Base-by-base conservation (phyloP, 2,113 vertebrate species). In the Mus spicilegus region DNA sequence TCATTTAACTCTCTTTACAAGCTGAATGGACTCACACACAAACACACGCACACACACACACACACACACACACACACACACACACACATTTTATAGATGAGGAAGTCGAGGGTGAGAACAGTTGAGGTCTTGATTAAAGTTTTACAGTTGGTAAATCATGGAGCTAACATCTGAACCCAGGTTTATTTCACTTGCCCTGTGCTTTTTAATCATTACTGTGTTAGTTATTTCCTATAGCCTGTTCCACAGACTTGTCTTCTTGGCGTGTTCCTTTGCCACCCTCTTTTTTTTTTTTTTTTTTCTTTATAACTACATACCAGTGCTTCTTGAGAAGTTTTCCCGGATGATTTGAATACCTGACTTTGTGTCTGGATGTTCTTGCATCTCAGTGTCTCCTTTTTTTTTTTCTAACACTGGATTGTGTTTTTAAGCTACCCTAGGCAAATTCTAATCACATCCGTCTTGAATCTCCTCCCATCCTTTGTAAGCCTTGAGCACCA, bases 91-190 rank as follows among this genome's bases (percentile, higher is more conserved):
- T 88, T 84, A 93, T n/a, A 73, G 70, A 93, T 19, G 36, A 92
- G 86, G 39, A 94, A 95, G n/a, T 54, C 17, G 70, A 95, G 91
- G 77, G 17, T 75, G 24, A 28, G 61, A 46, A 90, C 33, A n/a
- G 17, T 67, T 30, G 81, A 67, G 39, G 61, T 13, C 54, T 56
- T 49, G 49, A 87, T 76, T 73, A 11, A 69, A 39, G 36, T 87
- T 73, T 84, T 61, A 77, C 7, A 82, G 49, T 65, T 81, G 70
- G 70, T 75, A 72, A 92, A 90, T 73, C 75, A 85, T 8, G 36
- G 36, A 42, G 13, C 70, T 91, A 28, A 56, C 36, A 11, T 85
- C 39, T 75, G 88, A 88, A 77, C 30, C 28, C 8, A 10, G 58
- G 67, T 12, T 26, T 36, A 16, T 10, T 30, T 16, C 39, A 54